A percentile compares a stretch with the other conserved stretches of the same genome.
Conservation (phyloP, 2,797 vertebrate genomes). For the Arnoldichthys spilopterus region DNA sequence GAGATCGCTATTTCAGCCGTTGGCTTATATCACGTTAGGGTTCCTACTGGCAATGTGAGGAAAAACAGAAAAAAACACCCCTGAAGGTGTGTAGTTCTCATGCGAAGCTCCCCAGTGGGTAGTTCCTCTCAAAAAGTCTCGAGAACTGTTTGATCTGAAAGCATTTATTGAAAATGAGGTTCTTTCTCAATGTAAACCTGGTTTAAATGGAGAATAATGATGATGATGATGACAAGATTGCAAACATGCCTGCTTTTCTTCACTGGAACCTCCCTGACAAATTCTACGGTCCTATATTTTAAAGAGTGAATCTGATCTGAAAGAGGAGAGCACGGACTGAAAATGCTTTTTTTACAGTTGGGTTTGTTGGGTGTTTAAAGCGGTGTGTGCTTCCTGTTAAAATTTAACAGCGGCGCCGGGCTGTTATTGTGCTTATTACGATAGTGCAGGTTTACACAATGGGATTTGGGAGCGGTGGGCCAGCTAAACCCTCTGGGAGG, state of each 20-base stretch:
- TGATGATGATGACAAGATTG: too few species aligned
- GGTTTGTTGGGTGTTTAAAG: neutral
- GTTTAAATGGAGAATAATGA: too few species aligned
- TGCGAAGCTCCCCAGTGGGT: too few species aligned
- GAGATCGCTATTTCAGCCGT: too few species aligned
- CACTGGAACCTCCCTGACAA: neutral
- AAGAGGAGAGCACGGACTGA: neutral
- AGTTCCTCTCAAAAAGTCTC: too few species aligned
- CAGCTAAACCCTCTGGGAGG: neutral
- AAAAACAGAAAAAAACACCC: too few species aligned
- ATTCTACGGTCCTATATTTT: neutral
- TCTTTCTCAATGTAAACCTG: too few species aligned
- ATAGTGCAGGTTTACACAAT: neutral
- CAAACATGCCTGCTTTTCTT: neutral
- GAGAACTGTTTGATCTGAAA: too few species aligned
- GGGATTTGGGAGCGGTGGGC: conserved; percentile 11
- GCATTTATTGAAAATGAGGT: too few species aligned
- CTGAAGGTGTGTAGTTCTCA: too few species aligned
- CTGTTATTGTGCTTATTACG: conserved; percentile 19
- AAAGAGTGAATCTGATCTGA: conserved; percentile 9
- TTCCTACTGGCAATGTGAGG: too few species aligned
- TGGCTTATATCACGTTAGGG: too few species aligned
- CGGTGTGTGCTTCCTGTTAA: neutral
- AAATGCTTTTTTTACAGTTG: conserved; percentile 9
- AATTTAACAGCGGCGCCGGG: conserved; percentile 1